Evolutionary conservation across 2,888 invertebrate genomes (phyloP).

Genomic region (Caenorhabditis japonica): DNA sequence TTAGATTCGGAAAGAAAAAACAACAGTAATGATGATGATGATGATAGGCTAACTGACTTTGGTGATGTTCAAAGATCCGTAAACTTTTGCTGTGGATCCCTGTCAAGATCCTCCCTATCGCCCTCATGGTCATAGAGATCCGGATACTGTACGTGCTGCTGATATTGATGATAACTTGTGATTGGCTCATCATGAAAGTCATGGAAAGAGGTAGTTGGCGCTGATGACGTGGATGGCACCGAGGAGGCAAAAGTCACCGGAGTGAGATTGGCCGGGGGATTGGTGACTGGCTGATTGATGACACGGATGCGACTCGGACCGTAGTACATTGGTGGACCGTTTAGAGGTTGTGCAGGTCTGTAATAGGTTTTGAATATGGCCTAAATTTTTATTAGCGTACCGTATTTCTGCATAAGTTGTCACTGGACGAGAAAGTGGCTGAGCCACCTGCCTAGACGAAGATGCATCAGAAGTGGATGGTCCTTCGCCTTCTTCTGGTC

Average conservation of each 20-base stretch:
- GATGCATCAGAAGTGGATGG: not conserved
- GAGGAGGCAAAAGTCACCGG: not conserved
- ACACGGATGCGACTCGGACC: not conserved
- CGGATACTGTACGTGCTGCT: constrained; percentile 7
- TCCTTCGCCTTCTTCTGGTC: not conserved
- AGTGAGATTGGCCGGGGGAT: not conserved
- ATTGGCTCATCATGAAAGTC: constrained; percentile 6
- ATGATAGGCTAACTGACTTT: not conserved
- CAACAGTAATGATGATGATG: not conserved
- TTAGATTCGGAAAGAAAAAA: too few relatives aligned
- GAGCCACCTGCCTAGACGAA: not conserved
- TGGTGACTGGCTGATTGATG: not conserved
- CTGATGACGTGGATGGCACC: not conserved
- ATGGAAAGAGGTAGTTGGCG: not conserved
- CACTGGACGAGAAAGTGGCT: not conserved
- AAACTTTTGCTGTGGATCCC: constrained; percentile 1
- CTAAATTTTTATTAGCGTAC: too few relatives aligned
- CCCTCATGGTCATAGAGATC: too few relatives aligned
- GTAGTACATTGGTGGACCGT: not conserved
- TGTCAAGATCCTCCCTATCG: not conserved
- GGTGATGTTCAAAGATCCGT: not conserved
- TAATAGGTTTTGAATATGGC: not conserved
- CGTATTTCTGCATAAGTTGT: constrained; percentile 22
- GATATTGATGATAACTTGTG: constrained; percentile 6
- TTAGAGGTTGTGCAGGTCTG: constrained; percentile 1